Conservation (phyloP, 1,140 invertebrate genomes). For the Pseudobourletiella spinata region DNA sequence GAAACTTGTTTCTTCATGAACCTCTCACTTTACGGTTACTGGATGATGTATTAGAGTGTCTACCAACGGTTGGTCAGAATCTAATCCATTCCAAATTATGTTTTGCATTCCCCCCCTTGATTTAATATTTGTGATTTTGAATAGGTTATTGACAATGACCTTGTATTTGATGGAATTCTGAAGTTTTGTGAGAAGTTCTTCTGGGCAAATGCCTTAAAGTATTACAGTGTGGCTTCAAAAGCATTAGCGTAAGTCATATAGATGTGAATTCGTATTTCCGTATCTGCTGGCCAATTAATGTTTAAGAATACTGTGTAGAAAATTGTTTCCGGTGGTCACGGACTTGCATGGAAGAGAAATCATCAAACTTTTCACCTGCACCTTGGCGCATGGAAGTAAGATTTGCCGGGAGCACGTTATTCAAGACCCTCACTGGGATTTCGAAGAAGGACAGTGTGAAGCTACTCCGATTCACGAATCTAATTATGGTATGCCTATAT, state of each 20-base stretch:
- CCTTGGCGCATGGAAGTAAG: conserved; percentile 8
- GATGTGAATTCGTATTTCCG: neutral
- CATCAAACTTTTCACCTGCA: conserved; percentile 2
- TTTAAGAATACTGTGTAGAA: conserved; percentile 14
- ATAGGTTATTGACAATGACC: too few relatives aligned
- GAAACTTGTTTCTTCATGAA: neutral
- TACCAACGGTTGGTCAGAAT: neutral
- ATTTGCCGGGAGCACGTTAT: conserved; percentile 6
- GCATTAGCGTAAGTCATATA: conserved; percentile 12
- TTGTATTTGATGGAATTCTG: neutral
- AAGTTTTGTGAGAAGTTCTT: conserved; percentile 1
- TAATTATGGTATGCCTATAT: conserved; percentile 23
- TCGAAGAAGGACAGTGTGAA: conserved; percentile 11
- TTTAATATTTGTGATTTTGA: too few relatives aligned
- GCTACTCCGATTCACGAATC: conserved; percentile 18
- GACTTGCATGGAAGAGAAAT: conserved; percentile 7
- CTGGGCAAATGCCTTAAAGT: neutral
- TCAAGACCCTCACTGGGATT: conserved; percentile 16
- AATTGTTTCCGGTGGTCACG: conserved; percentile 12
- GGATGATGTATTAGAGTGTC: neutral
- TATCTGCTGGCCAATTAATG: too few relatives aligned
- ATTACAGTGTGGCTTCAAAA: neutral
- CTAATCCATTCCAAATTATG: too few relatives aligned
- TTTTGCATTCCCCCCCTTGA: too few relatives aligned
- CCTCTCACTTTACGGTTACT: neutral